These are phyloP conservation scores for Copsychus sechellarum DNA, from an alignment of 2,113 vertebrate genomes.

Conservation along the genomic window DNA sequence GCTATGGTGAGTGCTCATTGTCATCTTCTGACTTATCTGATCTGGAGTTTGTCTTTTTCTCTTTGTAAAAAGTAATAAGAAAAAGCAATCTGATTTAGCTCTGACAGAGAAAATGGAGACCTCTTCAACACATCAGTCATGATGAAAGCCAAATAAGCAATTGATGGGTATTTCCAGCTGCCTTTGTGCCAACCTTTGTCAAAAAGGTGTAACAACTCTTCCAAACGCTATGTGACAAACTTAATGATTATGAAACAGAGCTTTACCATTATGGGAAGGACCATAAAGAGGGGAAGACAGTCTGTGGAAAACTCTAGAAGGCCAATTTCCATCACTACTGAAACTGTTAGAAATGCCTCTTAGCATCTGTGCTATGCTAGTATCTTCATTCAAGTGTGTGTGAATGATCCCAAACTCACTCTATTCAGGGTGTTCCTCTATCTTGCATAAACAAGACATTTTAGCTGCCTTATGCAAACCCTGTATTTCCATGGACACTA, in stretches of 20 bases:
- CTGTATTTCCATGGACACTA: neutral
- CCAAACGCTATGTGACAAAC: neutral
- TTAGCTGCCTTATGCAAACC: neutral
- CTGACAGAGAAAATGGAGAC: neutral
- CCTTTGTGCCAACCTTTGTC: neutral
- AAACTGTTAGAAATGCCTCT: neutral
- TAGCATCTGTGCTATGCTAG: neutral
- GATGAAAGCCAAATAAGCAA: neutral
- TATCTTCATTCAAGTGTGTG: neutral
- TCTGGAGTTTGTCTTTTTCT: neutral
- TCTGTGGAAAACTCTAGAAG: neutral
- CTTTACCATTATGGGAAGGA: neutral
- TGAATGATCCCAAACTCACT: neutral
- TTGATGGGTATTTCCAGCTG: neutral
- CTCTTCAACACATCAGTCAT: neutral
- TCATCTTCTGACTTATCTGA: neutral
- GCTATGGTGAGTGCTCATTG: neutral
- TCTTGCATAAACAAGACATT: neutral
- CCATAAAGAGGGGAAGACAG: neutral
- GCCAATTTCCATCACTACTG: neutral
- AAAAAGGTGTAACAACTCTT: neutral
- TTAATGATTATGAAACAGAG: neutral
- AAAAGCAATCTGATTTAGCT: neutral
- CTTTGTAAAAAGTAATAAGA: neutral
- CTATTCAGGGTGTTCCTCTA: neutral